Conservation (phyloP, 2,888 invertebrate genomes). For the Sycophila texana region DNA sequence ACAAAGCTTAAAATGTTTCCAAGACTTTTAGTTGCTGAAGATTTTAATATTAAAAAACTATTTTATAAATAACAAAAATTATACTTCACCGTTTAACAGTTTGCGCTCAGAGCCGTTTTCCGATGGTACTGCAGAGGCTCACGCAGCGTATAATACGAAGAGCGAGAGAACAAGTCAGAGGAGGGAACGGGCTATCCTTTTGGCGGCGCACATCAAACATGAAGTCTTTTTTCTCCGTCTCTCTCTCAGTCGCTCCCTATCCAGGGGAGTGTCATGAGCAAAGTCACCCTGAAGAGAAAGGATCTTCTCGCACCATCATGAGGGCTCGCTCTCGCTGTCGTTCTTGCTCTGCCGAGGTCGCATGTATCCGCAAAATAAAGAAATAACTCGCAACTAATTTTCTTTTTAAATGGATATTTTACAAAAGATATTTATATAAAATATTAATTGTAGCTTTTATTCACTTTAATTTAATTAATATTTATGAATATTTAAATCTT, state of each 20-base stretch:
- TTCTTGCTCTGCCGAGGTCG: constrained; percentile 50
- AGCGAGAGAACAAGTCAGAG: constrained; percentile 26
- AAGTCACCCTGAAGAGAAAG: constrained; percentile 57
- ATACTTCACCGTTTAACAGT: constrained; percentile 41
- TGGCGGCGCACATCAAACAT: constrained; percentile 73
- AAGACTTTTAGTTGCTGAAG: neutral
- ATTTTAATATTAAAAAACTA: too few species aligned
- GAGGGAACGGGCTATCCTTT: constrained; percentile 61
- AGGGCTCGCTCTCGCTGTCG: constrained; percentile 60
- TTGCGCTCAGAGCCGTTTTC: constrained; percentile 28
- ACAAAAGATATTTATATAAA: too few species aligned
- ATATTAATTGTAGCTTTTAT: too few species aligned
- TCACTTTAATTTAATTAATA: too few species aligned
- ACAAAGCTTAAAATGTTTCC: too few species aligned
- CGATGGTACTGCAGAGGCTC: neutral
- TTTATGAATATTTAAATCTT: too few species aligned
- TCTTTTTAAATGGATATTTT: too few species aligned
- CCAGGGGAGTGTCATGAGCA: constrained; percentile 68
- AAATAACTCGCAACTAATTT: too few species aligned
- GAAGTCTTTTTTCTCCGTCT: constrained; percentile 72
- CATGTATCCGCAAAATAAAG: too few species aligned
- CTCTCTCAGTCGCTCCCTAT: constrained; percentile 34
- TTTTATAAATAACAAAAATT: too few species aligned
- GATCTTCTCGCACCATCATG: constrained; percentile 53
- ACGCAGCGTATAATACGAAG: constrained; percentile 4